A percentile compares a stretch with the other conserved stretches of the same genome.
Evolutionary conservation across 2,797 vertebrate genomes (phyloP).

Genomic region (Limnodromus scolopaceus): DNA sequence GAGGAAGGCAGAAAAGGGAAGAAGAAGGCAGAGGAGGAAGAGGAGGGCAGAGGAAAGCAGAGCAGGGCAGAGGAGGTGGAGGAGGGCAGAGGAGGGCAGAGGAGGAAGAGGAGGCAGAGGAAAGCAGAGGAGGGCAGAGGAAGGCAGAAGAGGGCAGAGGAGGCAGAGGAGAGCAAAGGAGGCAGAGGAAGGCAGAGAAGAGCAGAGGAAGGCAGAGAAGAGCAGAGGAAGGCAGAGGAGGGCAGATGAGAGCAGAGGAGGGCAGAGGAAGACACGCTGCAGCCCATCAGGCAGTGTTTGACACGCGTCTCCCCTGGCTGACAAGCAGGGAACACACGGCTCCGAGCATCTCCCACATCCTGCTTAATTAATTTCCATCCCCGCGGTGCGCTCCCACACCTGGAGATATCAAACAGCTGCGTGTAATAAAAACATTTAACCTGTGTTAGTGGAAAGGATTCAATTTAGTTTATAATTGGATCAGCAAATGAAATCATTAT

Average conservation of each 20-base stretch:
- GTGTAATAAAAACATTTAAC: background rate
- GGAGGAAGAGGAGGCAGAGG: no score
- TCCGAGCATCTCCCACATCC: slow-evolving; percentile 51
- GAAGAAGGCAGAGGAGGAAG: no score
- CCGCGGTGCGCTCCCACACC: slow-evolving; percentile 41
- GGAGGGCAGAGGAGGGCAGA: no score
- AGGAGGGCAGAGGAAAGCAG: no score
- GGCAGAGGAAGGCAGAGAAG: no score
- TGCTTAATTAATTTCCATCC: slow-evolving; percentile 41
- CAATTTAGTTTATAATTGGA: slow-evolving; percentile 22
- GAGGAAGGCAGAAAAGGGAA: no score
- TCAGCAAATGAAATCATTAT: slow-evolving; percentile 8
- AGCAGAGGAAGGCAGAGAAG: no score
- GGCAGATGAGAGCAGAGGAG: background rate
- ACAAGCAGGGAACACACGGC: slow-evolving; percentile 9
- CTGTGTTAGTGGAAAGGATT: background rate
- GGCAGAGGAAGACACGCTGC: background rate
- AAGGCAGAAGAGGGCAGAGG: background rate
- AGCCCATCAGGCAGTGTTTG: background rate
- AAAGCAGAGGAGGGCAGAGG: background rate
- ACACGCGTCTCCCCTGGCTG: slow-evolving; percentile 27
- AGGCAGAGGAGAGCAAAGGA: no score
- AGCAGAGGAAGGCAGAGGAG: no score
- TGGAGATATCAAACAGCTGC: slow-evolving; percentile 54
- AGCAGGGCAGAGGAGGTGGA: no score